Conservation (phyloP, 2,797 vertebrate species). For the Cebuella pygmaea region DNA sequence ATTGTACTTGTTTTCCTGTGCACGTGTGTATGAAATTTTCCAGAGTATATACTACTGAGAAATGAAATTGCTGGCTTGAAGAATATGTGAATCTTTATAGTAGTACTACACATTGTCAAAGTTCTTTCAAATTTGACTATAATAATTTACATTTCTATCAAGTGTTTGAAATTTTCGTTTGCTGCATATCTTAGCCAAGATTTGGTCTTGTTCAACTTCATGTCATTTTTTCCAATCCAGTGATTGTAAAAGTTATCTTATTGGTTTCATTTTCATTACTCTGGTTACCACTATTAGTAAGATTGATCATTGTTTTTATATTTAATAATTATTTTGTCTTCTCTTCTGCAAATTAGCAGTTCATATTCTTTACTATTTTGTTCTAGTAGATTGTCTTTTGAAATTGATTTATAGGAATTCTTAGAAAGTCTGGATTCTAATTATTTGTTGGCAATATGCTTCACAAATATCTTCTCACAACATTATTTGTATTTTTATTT, state of each 20-base stretch:
- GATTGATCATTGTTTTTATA: background rate
- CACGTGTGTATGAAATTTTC: no score
- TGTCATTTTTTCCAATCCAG: background rate
- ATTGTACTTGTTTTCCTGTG: no score
- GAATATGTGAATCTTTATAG: no score
- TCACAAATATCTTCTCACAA: background rate
- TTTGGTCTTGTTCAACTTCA: background rate
- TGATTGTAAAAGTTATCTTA: background rate
- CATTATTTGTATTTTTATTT: background rate
- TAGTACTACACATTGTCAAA: background rate
- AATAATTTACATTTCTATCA: background rate
- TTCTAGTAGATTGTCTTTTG: background rate
- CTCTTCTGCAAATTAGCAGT: background rate
- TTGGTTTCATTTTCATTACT: background rate
- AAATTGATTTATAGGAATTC: background rate
- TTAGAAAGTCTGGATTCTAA: background rate
- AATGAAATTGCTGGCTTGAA: no score
- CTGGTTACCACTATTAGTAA: background rate
- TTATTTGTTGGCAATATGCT: background rate
- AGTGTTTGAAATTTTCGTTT: background rate
- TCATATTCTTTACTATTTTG: background rate
- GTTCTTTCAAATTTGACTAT: background rate
- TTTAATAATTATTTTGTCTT: background rate
- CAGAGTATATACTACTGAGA: no score
- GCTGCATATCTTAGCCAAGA: background rate